These are phyloP conservation scores for Syritta pipiens DNA, from an alignment of 2,888 invertebrate genomes.

Conservation along the genomic window DNA sequence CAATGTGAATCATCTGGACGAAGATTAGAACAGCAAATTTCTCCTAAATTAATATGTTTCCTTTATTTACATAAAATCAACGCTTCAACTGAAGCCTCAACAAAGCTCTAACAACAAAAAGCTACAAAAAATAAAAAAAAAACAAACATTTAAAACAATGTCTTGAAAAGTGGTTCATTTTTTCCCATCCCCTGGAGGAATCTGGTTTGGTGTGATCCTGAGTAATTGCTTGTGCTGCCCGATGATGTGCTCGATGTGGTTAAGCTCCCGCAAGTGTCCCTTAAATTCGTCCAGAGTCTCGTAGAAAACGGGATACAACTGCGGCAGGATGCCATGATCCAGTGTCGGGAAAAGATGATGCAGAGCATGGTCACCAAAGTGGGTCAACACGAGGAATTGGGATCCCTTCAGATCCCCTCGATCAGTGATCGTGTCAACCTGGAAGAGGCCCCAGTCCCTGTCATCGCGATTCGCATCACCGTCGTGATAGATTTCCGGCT, in stretches of 20 bases:
- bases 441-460: slow-evolving; percentile 89
- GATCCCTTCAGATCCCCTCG: slow-evolving; percentile 84
- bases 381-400: slow-evolving; percentile 84
- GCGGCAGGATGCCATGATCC: slow-evolving; percentile 86
- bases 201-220: slow-evolving; percentile 79
- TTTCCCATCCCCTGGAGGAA: slow-evolving; percentile 73
- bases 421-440: slow-evolving; percentile 87
- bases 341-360: slow-evolving; percentile 91
- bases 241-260: slow-evolving; percentile 83
- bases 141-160: slow-evolving; percentile 18
- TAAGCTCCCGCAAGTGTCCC: slow-evolving; percentile 77
- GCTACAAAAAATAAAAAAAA: background rate
- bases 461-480: slow-evolving; percentile 83
- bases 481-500: slow-evolving; percentile 89
- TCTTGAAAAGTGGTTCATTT: slow-evolving; percentile 6
- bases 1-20: no score
- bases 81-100: no score
- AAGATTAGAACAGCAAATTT: no score
- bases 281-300: slow-evolving; percentile 78
- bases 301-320: slow-evolving; percentile 82
- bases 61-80: no score
- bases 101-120: background rate
- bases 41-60: no score
- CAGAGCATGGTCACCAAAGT: slow-evolving; percentile 88
- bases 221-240: slow-evolving; percentile 84